Evolutionary conservation across 2,113 vertebrate species (phyloP).

Genomic region (Trochalopteron elliotii): DNA sequence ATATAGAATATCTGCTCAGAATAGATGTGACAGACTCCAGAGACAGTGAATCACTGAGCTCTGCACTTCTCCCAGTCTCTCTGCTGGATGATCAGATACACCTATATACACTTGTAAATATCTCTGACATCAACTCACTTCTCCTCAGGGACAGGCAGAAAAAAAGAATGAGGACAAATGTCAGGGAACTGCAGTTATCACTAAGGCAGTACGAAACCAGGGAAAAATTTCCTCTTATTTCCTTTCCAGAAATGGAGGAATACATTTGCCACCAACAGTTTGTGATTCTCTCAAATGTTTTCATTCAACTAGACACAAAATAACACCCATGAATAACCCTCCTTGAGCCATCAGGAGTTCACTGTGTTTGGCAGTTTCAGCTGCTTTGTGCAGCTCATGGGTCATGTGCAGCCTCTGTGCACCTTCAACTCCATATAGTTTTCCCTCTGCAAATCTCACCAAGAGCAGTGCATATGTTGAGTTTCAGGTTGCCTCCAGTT

Average conservation of each 20-base stretch:
- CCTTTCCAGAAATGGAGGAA: not conserved
- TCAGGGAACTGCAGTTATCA: not conserved
- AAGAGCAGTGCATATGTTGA: not conserved
- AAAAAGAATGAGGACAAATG: not conserved
- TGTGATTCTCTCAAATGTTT: not conserved
- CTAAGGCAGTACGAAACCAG: not conserved
- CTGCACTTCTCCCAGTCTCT: not conserved
- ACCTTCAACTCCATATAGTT: not conserved
- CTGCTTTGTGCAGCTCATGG: not conserved
- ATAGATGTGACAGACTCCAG: slow-evolving; percentile 16
- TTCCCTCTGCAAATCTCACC: not conserved
- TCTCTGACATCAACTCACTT: not conserved
- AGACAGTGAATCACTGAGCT: slow-evolving; percentile 32
- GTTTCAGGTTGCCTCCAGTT: not conserved
- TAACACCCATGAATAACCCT: not conserved
- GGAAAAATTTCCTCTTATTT: not conserved
- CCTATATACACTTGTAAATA: slow-evolving; percentile 5
- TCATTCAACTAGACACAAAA: not conserved
- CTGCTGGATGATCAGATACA: not conserved
- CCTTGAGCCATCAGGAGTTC: not conserved
- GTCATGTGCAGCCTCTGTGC: not conserved
- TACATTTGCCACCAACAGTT: not conserved
- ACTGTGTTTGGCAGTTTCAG: not conserved
- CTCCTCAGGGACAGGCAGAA: not conserved
- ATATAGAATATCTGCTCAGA: slow-evolving; percentile 4